Conservation (phyloP, 1,140 invertebrate species). For the Hycleus cichorii region DNA sequence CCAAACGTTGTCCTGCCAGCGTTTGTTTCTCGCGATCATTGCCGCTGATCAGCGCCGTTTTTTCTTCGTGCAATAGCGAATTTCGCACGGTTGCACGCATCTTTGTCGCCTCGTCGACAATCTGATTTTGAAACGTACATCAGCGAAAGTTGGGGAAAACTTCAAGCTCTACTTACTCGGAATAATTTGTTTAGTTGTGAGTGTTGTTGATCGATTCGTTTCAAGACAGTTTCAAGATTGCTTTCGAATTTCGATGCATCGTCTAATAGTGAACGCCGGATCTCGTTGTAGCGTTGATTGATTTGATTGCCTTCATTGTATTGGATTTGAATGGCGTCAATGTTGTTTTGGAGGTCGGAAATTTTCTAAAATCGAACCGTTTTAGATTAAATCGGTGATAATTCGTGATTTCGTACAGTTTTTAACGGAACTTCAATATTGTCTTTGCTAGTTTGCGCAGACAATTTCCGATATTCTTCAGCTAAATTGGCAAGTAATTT, state of each 20-base stretch:
- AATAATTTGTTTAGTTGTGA: too few relatives aligned
- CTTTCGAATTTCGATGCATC: constrained; percentile 67
- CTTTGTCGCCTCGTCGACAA: constrained; percentile 53
- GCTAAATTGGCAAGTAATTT: neutral
- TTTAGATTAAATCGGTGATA: too few relatives aligned
- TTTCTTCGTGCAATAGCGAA: constrained; percentile 58
- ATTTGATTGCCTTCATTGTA: constrained; percentile 72
- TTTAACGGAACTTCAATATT: constrained; percentile 29
- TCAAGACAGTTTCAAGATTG: constrained; percentile 58
- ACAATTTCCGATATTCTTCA: constrained; percentile 31
- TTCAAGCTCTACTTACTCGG: too few relatives aligned
- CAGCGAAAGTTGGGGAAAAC: too few relatives aligned
- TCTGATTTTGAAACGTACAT: constrained; percentile 2
- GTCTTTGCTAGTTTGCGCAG: constrained; percentile 26
- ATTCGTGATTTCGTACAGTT: constrained; percentile 47
- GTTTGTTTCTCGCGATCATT: constrained; percentile 56
- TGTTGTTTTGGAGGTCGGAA: constrained; percentile 61
- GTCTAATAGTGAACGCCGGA: constrained; percentile 59
- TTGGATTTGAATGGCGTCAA: constrained; percentile 67
- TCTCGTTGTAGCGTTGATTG: constrained; percentile 65
- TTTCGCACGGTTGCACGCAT: constrained; percentile 59
- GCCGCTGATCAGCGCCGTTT: constrained; percentile 52
- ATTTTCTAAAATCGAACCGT: too few relatives aligned
- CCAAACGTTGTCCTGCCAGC: constrained; percentile 53
- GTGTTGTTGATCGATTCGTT: constrained; percentile 53